Evolutionary conservation across 2,888 invertebrate species (phyloP).

Genomic region (Campaea margaritaria): DNA sequence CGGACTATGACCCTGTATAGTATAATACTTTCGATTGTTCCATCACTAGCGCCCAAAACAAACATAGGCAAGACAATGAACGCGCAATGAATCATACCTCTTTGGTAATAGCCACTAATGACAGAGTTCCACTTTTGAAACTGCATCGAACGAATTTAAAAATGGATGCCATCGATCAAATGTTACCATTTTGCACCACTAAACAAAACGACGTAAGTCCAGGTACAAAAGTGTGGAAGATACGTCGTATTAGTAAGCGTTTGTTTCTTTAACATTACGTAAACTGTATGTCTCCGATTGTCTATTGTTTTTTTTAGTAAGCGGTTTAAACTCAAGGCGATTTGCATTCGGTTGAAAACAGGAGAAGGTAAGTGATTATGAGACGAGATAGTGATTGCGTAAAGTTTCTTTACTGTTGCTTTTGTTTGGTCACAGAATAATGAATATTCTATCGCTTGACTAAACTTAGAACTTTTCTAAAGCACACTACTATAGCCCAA

Average conservation of each 20-base stretch:
- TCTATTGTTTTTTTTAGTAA: conserved; percentile 43
- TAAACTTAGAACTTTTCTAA: no score
- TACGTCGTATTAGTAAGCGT: conserved; percentile 2
- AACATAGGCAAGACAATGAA: conserved; percentile 63
- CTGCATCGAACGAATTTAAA: conserved; percentile 49
- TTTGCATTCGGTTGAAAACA: conserved; percentile 28
- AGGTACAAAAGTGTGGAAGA: not conserved
- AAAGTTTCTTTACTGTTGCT: not conserved
- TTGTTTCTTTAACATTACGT: conserved; percentile 33
- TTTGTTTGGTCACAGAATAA: not conserved
- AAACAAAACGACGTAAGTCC: conserved; percentile 17
- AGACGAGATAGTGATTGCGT: conserved; percentile 14
- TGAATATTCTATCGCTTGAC: no score
- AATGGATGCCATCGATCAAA: conserved; percentile 68
- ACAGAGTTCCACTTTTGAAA: conserved; percentile 65
- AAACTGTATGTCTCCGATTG: conserved; percentile 40
- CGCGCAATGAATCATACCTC: conserved; percentile 68
- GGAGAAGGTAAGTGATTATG: conserved; percentile 33
- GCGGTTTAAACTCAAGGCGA: conserved; percentile 32
- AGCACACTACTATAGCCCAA: no score
- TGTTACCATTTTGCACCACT: conserved; percentile 21
- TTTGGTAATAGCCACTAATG: conserved; percentile 72
- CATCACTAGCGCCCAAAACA: conserved; percentile 42
- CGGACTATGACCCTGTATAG: conserved; percentile 1
- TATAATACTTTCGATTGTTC: conserved; percentile 23